Conservation (phyloP, 2,797 vertebrate species). For the Saxicola maurus region DNA sequence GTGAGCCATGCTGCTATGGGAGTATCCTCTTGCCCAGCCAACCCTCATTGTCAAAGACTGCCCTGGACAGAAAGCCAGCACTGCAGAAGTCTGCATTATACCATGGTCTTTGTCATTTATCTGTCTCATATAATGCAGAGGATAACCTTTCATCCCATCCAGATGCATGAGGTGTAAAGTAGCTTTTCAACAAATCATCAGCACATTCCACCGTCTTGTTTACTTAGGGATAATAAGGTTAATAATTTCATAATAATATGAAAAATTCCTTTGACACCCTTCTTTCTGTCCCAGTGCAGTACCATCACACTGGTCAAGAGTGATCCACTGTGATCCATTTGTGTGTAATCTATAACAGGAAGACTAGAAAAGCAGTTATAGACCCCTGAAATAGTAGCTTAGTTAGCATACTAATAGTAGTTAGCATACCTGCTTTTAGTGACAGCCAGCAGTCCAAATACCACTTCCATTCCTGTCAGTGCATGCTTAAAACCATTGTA, state of each 20-base stretch:
- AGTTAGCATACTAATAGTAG: no score
- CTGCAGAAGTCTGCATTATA: neutral
- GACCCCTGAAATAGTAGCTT: neutral
- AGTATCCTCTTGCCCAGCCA: neutral
- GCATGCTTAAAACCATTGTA: neutral
- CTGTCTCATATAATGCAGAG: neutral
- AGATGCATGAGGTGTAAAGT: neutral
- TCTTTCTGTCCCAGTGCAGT: neutral
- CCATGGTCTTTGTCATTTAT: neutral
- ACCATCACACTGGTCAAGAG: neutral
- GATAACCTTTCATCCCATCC: neutral
- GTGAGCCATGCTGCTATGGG: neutral
- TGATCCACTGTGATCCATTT: neutral
- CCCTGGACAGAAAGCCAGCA: neutral
- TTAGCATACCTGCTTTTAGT: neutral
- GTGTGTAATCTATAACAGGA: neutral
- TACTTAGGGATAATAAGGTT: neutral
- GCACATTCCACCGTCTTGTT: accelerated
- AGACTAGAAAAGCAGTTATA: neutral
- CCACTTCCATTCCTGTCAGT: neutral
- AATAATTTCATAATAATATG: neutral
- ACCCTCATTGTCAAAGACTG: neutral
- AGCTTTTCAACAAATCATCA: neutral
- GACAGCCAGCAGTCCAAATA: neutral
- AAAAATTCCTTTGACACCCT: neutral